phyloP scores from a whole-genome alignment of 1,140 invertebrate species.

The Hesperophylax magnus region DNA sequence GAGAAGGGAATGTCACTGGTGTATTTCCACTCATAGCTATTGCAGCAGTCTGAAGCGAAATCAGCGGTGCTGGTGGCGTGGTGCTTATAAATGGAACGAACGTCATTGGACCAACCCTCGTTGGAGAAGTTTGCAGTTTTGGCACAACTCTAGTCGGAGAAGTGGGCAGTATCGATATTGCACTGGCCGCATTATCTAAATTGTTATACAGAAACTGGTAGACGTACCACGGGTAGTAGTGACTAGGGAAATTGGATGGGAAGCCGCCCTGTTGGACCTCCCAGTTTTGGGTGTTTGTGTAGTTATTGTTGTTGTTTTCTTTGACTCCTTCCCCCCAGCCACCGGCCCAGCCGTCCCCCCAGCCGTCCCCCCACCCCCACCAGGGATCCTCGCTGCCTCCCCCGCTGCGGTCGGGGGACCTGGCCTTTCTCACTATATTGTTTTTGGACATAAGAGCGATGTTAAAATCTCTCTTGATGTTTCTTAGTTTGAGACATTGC shows the following conservation, averaged over 20 bases:
- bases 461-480: too few relatives aligned
- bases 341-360: background rate
- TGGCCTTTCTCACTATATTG: background rate
- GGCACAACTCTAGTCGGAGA: too few relatives aligned
- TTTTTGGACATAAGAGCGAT: background rate
- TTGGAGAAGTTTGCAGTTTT: too few relatives aligned
- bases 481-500: too few relatives aligned
- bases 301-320: background rate
- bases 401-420: background rate
- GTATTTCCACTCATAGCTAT: too few relatives aligned
- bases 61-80: too few relatives aligned
- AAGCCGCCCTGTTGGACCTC: background rate
- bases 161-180: background rate
- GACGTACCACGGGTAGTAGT: conserved; percentile 11
- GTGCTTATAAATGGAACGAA: too few relatives aligned
- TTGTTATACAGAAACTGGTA: background rate
- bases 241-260: background rate
- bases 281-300: background rate
- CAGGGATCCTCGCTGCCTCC: background rate
- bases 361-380: background rate
- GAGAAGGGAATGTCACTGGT: too few relatives aligned
- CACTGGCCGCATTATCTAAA: background rate
- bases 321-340: background rate
- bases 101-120: too few relatives aligned
- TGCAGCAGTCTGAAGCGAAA: too few relatives aligned